Percentiles rank a stretch among this genome's conserved stretches.
These are phyloP conservation scores for Andrena fulva DNA, from an alignment of 2,888 invertebrate genomes.

Conservation along the genomic window DNA sequence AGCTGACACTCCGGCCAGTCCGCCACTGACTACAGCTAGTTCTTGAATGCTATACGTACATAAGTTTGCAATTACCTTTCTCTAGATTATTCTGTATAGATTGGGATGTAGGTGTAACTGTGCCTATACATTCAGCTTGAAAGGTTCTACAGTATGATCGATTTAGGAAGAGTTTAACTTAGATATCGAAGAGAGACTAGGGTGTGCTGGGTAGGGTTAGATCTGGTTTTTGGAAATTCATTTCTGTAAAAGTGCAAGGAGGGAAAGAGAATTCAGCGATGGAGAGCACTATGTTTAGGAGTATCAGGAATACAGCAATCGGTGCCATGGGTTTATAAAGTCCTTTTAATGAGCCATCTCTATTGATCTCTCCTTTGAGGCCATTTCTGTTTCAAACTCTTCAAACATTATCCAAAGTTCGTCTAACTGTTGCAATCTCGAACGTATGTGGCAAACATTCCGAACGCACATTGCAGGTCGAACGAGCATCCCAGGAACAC, in stretches of 20 bases:
- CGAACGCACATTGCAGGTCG: background rate
- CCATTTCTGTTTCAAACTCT: background rate
- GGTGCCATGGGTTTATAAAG: constrained; percentile 7
- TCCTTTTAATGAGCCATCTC: background rate
- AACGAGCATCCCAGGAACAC: background rate
- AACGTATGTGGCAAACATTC: constrained; percentile 7
- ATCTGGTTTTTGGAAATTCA: background rate
- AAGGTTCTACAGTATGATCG: too few species aligned
- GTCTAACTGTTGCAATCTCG: constrained; percentile 6
- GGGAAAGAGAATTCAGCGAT: background rate
- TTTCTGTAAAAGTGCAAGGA: background rate
- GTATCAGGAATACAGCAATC: background rate
- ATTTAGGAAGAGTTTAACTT: too few species aligned
- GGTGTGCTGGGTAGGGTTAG: too few species aligned
- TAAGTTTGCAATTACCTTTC: too few species aligned
- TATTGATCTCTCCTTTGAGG: constrained; percentile 5
- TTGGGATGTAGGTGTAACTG: too few species aligned
- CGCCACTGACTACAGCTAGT: too few species aligned
- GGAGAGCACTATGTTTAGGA: background rate
- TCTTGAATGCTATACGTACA: too few species aligned
- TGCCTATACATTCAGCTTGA: too few species aligned
- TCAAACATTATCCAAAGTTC: constrained; percentile 6
- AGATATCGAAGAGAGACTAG: too few species aligned
- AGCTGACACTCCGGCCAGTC: too few species aligned
- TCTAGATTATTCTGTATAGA: too few species aligned